Base-by-base conservation (phyloP, 2,113 vertebrate species). In the Dicentrarchus labrax region DNA sequence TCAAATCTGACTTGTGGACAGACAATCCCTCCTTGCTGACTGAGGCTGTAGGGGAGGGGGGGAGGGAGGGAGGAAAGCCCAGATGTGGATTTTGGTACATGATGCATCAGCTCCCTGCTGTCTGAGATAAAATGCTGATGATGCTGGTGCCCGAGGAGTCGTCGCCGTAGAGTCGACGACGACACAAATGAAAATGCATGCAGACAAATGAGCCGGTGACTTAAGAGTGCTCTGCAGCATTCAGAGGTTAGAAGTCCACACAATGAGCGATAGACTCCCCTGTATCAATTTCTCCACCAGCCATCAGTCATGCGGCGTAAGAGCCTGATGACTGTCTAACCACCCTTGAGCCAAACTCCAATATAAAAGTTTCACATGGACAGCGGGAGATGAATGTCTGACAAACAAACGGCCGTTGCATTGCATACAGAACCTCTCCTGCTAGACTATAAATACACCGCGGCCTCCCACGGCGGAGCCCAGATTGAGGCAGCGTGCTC, bases 361-460 rank as follows among this genome's bases (percentile, higher is more conserved):
- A 62, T 43, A 61, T 4, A 70, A 1, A 76, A 15, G 62, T 56
- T 59, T 38, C 0, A 64, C 15, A n/a, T 45, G 47, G 43, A 62
- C 65, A 76, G 9, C 36, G 22, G 53, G 36, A 65, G 68, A 76
- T 53, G 5, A 38, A 75, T 38, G 64, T 79, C 47, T 70, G 79
- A 60, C 50, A 72, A 66, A 65, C 56, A 51, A 56, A 39, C 15
- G 1, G 21, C 13, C 51, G 2, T 8, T 57, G 47, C 39, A 6
- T 48, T 12, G 36, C 57, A 51, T 13, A 16, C 22, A 50, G 53
- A 72, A 16, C n/a, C 47, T 77, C 71, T 81, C 77, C 30, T 45
- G 2, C 59, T 68, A 53, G 9, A 0, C 79, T 87, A 81, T 76
- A 76, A 90, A 90, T 90, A 88, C 69, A 11, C 43, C 0, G 21